Percentiles rank a stretch among this genome's conserved stretches.
Evolutionary conservation across 2,888 invertebrate genomes (phyloP).

Genomic region (Eristalis pertinax): DNA sequence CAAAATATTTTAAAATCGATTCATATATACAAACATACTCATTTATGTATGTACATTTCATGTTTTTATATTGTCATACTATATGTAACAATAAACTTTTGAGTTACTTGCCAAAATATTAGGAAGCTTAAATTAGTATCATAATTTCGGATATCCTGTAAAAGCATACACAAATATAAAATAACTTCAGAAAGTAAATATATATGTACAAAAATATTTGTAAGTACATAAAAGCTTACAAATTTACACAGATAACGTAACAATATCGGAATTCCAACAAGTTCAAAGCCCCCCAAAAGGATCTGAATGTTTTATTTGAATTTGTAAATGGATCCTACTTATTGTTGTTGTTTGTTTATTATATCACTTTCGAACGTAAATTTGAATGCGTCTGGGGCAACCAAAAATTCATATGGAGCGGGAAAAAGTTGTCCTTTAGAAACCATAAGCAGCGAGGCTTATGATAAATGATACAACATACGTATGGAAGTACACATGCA

Average conservation of each 20-base stretch:
- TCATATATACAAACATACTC: too few relatives aligned
- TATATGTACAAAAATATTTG: not conserved
- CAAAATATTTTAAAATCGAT: too few relatives aligned
- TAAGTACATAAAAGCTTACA: not conserved
- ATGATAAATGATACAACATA: constrained; percentile 50
- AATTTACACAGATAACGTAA: constrained; percentile 54
- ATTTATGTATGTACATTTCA: too few relatives aligned
- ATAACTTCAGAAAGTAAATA: not conserved
- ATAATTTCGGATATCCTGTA: not conserved
- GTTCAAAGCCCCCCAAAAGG: constrained; percentile 69
- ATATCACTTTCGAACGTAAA: constrained; percentile 61
- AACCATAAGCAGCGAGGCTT: constrained; percentile 32
- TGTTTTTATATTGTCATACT: too few relatives aligned
- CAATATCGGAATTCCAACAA: constrained; percentile 69
- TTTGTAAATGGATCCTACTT: constrained; percentile 71
- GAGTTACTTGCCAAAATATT: not conserved
- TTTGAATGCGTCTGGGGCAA: constrained; percentile 51
- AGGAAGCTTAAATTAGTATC: not conserved
- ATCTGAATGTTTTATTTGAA: constrained; percentile 72
- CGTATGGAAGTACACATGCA: not conserved
- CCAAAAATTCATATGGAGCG: constrained; percentile 43
- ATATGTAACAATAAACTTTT: not conserved
- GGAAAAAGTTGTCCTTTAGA: constrained; percentile 65
- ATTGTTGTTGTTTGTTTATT: constrained; percentile 68
- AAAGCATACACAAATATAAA: not conserved